Conservation (phyloP, 2,888 invertebrate species). For the Nezara viridula region DNA sequence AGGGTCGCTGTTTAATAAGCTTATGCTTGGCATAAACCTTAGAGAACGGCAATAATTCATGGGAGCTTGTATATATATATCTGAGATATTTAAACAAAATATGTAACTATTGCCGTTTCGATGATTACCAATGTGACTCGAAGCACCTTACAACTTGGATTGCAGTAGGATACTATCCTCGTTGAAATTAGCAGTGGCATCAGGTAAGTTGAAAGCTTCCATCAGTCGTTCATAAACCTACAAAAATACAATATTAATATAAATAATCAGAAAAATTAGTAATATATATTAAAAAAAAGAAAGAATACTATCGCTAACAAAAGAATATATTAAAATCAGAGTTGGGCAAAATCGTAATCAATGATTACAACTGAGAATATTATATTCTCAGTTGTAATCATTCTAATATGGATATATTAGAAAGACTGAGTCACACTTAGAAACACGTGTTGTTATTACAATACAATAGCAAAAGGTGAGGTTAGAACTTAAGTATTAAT, state of each 20-base stretch:
- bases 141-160: conserved; percentile 4
- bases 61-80: not conserved
- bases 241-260: not conserved
- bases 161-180: not conserved
- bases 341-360: no score
- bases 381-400: no score
- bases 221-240: conserved; percentile 61
- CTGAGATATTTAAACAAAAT: not conserved
- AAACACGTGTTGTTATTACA: no score
- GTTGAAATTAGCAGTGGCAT: conserved; percentile 25
- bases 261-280: no score
- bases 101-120: not conserved
- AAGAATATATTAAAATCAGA: no score
- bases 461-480: no score
- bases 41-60: not conserved
- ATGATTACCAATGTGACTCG: not conserved
- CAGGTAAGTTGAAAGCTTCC: conserved; percentile 59
- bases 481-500: no score
- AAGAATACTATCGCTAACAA: no score
- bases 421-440: no score
- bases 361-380: no score
- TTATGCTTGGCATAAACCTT: conserved; percentile 6
- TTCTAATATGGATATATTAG: no score
- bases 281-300: no score
- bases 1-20: not conserved